Evolutionary conservation across 1,140 invertebrate genomes (phyloP).

Genomic region (Lordiphosa collinella): DNA sequence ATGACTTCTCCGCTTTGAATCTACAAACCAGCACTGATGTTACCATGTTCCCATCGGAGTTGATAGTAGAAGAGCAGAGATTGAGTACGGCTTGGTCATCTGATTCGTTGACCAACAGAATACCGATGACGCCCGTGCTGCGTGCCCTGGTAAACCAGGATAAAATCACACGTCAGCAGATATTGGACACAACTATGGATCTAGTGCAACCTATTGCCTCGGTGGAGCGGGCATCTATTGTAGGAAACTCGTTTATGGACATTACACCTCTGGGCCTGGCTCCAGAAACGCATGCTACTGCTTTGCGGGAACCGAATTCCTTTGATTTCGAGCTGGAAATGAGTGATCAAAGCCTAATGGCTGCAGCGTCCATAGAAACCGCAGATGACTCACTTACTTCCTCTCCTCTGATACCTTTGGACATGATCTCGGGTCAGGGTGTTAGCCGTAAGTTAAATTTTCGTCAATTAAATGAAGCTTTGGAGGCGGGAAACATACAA

Average conservation of each 20-base stretch:
- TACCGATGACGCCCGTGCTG: constrained; percentile 20
- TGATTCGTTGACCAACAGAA: constrained; percentile 13
- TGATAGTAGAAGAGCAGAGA: neutral
- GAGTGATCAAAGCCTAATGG: neutral
- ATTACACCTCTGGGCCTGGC: constrained; percentile 17
- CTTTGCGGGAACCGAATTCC: constrained; percentile 7
- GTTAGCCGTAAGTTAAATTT: constrained; percentile 45
- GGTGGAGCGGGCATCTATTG: neutral
- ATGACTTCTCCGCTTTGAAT: constrained; percentile 29
- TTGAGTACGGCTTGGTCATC: neutral
- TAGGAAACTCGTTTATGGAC: constrained; percentile 29
- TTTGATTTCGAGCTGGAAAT: neutral
- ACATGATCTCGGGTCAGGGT: constrained; percentile 40
- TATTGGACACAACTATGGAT: constrained; percentile 48
- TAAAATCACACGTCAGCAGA: neutral
- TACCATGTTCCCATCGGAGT: constrained; percentile 45
- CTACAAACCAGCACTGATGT: constrained; percentile 51
- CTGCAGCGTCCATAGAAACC: no score
- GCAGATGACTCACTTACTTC: neutral
- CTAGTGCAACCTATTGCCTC: constrained; percentile 26
- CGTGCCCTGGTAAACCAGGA: constrained; percentile 23
- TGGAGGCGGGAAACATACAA: constrained; percentile 48
- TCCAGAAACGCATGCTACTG: neutral
- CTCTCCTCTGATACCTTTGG: constrained; percentile 40
- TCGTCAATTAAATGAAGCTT: constrained; percentile 44